phyloP scores from a whole-genome alignment of 37 sponge, comb jelly and placozoan genomes.

The Haliclona indistincta region DNA sequence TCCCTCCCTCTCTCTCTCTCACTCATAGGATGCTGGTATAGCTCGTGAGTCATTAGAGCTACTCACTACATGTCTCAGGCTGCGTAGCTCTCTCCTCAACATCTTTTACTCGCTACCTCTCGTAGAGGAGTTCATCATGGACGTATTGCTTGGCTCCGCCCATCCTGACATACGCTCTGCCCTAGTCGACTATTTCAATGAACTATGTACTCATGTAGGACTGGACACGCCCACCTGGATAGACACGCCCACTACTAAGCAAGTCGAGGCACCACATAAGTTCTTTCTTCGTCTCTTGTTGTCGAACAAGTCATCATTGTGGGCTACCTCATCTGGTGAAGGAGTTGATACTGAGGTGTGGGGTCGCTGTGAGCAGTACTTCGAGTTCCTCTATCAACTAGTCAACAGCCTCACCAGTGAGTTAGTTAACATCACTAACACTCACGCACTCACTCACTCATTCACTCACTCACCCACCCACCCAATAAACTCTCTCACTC shows the following conservation, averaged over 20 bases:
- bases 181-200: conserved; percentile 20
- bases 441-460: too few species aligned
- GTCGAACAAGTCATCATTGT: conserved; percentile 19
- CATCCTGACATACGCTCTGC: conserved; percentile 39
- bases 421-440: conserved; percentile 2
- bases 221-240: background rate
- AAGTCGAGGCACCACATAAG: conserved; percentile 43
- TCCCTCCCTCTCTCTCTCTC: background rate
- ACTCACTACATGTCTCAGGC: conserved; percentile 75
- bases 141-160: conserved; percentile 68
- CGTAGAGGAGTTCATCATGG: conserved; percentile 64
- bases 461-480: too few species aligned
- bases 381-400: conserved; percentile 49
- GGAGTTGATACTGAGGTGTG: conserved; percentile 6
- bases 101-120: conserved; percentile 62
- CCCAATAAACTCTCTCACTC: too few species aligned
- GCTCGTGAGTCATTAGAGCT: conserved; percentile 77
- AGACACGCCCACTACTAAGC: conserved; percentile 5
- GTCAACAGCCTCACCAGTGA: conserved; percentile 36
- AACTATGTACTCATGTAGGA: conserved; percentile 1
- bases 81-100: conserved; percentile 52
- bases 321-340: conserved; percentile 24
- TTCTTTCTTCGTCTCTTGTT: conserved; percentile 79
- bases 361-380: conserved; percentile 68
- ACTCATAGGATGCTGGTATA: conserved; percentile 67